Evolutionary conservation across 2,797 vertebrate species (phyloP), one percentile per base, ranked within the genome.

Genomic region (Epinephelus coioides): DNA sequence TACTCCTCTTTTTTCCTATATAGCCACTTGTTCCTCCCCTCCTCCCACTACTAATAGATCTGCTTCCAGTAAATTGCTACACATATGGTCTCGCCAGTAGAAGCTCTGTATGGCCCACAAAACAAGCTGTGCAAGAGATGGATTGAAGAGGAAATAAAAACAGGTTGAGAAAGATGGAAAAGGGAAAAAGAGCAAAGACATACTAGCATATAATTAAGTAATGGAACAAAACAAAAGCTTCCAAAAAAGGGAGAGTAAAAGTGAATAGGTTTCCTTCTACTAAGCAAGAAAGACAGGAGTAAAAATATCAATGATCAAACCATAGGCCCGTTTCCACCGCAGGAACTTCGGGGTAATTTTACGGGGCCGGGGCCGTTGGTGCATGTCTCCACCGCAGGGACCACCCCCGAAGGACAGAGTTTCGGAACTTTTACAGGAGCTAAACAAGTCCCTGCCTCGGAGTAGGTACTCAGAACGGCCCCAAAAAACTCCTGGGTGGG

Each of bases 21-120:
- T 55, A 53, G 70, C 71, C 63, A 67, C 73, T 72, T 78, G 66
- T 81, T 73, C 44, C 73, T 60, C 70, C 47, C 30, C 46, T 69
- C 76, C 57, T 68, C 69, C 81, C 50, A 65, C 82, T 55, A 49
- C 65, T 56, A 60, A 57, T 23, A 70, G 69, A 71, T 60, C 55
- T 34, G 44, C 47, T 89, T 83, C 78, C 85, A 68, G 71, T 87
- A 83, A 86, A 82, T 56, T 82, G 78, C 57, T 76, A 73, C 81
- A 86, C 80, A 93, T 78, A 91, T 79, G 86, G 86, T 57, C 64
- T 47, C 46, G 73, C 72, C 78, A 86, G 75, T 40, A 63, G 60
- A 86, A 76, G 73, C 70, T 76, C 81, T 83, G 87, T 75, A 61
- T 65, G 53, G 21, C 51, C 63, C n/a, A 70, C 64, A 71, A 77